Evolutionary conservation across 1,140 invertebrate genomes (phyloP).

Genomic region (Stegodyphus mimosarum): DNA sequence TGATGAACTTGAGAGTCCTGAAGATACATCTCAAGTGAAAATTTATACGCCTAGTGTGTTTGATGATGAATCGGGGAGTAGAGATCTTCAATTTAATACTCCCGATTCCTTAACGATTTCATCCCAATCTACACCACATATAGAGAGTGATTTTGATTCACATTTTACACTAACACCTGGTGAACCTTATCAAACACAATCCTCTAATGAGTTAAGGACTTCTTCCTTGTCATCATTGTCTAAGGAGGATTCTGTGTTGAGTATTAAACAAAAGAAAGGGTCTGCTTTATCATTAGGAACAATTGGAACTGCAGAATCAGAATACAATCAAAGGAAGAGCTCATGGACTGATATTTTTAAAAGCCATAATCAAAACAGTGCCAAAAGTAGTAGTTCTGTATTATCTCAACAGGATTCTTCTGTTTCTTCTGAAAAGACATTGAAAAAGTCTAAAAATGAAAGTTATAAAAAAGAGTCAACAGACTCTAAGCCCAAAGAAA

Average conservation of each 20-base stretch:
- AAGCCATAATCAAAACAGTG: constrained; percentile 43
- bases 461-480: constrained; percentile 9
- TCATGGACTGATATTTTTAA: constrained; percentile 61
- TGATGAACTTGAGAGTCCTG: constrained; percentile 75
- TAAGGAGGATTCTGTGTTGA: constrained; percentile 26
- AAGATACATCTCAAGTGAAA: constrained; percentile 66
- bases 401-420: not conserved
- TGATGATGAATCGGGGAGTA: constrained; percentile 42
- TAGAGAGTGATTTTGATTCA: constrained; percentile 60
- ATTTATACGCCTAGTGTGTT: constrained; percentile 32
- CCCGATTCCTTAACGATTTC: constrained; percentile 56
- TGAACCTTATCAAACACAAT: constrained; percentile 28
- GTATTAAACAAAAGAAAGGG: constrained; percentile 51
- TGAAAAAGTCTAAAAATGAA: constrained; percentile 27
- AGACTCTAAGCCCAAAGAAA: constrained; percentile 35
- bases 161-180: constrained; percentile 58
- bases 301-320: constrained; percentile 6
- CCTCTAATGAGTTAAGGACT: constrained; percentile 34
- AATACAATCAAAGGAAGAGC: constrained; percentile 42
- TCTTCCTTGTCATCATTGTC: constrained; percentile 42
- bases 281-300: constrained; percentile 48
- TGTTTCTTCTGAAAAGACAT: not conserved
- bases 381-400: constrained; percentile 13
- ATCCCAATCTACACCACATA: constrained; percentile 51
- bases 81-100: constrained; percentile 53